Base-by-base conservation (phyloP, 1,140 invertebrate species). In the Rhyacophila brunnea region DNA sequence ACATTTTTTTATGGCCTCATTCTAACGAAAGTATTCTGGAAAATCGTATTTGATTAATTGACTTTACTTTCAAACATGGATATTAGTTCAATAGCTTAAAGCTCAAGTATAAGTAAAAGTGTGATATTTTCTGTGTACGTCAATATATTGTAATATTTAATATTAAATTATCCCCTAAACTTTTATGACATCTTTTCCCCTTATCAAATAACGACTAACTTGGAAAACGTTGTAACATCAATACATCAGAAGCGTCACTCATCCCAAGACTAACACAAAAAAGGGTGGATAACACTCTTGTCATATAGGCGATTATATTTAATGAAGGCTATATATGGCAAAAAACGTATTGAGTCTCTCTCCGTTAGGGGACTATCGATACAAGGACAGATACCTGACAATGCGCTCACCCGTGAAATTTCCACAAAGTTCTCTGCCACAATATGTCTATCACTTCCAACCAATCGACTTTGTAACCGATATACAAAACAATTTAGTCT, bases 271-370 rank as follows among this genome's bases (percentile, higher is more conserved):
- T 28, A 28, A 28, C 23, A 28, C 23, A 28, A 28, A 28, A 28
- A 19, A 19, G 18, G 18, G n/a, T 17, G 43, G 13, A 17, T n/a
- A 45, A 17, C 18, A n/a, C 18, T 19, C 18, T 15, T 15, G n/a
- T 45, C 18, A 15, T 17, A 17, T 57, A 57, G 47, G 19, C 54
- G 54, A 48, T 57, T 57, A 57, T 48, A 48, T 57, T 57, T 57
- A 57, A 57, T 57, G 54, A 57, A 57, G 35, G 32, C 54, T 38
- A 19, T 45, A 48, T 18, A 57, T 28, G 23, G 47, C 9, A 15
- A 38, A 15, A 55, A 40, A 15, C 11, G 38, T 40, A 18, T 53
- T 20, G 50, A 53, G 50, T 42, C 23, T 28, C 4, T 17, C 32
- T 52, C 32, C n/a, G 9, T 51, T 18, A 14, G n/a, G 52, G 20